Evolutionary conservation across 2,797 vertebrate genomes (phyloP).

Genomic region (Sebastolobus altivelis): DNA sequence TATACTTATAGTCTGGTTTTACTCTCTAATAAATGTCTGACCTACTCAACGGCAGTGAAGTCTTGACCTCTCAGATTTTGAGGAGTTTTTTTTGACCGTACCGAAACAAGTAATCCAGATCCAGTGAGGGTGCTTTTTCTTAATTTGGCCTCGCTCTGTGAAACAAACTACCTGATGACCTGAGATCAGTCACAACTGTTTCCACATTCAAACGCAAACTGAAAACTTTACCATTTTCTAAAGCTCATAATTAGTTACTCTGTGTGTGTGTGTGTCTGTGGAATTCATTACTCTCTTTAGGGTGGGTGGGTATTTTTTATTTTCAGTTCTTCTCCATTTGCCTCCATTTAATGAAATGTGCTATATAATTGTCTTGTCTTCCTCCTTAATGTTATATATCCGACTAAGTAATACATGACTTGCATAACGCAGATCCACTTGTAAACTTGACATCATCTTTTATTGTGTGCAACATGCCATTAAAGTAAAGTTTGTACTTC

Average conservation of each 20-base stretch:
- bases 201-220: not conserved
- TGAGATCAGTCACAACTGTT: conserved; percentile 1
- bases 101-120: no score
- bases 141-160: not conserved
- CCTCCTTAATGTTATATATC: no score
- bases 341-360: not conserved
- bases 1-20: not conserved
- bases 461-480: not conserved
- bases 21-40: not conserved
- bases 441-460: not conserved
- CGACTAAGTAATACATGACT: not conserved
- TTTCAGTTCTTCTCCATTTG: no score
- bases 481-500: not conserved
- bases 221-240: not conserved
- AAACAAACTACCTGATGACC: not conserved
- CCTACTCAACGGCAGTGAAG: not conserved
- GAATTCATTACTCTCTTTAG: not conserved
- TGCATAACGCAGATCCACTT: not conserved
- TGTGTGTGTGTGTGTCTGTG: not conserved
- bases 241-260: not conserved
- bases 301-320: no score
- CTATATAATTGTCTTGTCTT: not conserved
- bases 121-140: not conserved
- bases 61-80: not conserved
- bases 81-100: no score